Evolutionary conservation across 2,113 vertebrate species (phyloP).

Genomic region (Charadrius vociferus): DNA sequence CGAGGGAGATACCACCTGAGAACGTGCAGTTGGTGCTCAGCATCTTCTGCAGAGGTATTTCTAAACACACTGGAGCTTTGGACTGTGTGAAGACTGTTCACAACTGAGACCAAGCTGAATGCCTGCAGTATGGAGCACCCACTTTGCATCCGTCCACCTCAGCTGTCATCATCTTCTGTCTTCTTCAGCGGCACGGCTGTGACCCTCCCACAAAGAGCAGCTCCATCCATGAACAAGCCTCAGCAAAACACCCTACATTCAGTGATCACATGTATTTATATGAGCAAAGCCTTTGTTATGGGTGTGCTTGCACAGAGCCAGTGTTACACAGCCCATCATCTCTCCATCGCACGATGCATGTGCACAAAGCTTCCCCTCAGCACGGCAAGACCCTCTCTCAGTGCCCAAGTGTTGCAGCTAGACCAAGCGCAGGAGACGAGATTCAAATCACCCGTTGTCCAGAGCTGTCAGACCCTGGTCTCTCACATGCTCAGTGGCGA

Average conservation of each 20-base stretch:
- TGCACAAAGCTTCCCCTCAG: neutral
- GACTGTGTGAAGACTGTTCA: neutral
- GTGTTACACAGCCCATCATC: neutral
- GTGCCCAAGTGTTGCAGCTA: neutral
- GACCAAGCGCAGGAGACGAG: neutral
- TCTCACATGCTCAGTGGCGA: accelerated
- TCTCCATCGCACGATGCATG: accelerated
- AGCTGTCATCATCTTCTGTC: neutral
- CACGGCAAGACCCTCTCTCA: neutral
- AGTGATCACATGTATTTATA: accelerated
- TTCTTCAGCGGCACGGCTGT: neutral
- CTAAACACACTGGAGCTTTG: neutral
- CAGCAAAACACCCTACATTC: neutral
- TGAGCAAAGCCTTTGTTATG: neutral
- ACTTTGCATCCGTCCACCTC: neutral
- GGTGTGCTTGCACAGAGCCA: neutral
- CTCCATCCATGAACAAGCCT: neutral
- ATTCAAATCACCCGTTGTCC: neutral
- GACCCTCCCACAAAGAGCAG: accelerated
- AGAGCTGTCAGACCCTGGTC: neutral
- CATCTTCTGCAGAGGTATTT: neutral
- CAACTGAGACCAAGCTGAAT: neutral
- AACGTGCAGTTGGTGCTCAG: neutral
- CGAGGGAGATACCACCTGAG: accelerated
- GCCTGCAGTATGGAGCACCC: neutral